Evolutionary conservation across 2,888 invertebrate species (phyloP), one percentile per base, ranked within the genome.

Genomic region (Lymantria monacha): DNA sequence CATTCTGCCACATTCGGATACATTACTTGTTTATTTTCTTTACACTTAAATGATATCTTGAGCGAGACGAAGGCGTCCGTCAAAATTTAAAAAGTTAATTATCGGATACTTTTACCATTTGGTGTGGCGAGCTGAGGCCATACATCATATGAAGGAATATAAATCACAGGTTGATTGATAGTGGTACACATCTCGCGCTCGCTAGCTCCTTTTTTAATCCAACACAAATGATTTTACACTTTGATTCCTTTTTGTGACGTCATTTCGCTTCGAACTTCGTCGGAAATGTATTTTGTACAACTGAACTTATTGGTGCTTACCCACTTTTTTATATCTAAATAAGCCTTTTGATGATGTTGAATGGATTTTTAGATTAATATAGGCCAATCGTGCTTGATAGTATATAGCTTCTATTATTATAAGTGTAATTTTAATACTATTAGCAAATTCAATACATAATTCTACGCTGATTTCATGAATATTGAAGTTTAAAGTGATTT

Each of bases 31-130:
- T 48, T 48, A 33, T 42, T 49, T 54, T 55, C 67, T 67, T 70
- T 55, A 61, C 55, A 53, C 41, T 43, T 56, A 57, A 59, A 22
- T 22, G 9, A 30, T 42, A 11, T 30, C 58, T n/a, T 59, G 65
- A 56, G 60, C 59, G 69, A 81, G 74, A 84, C 86, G 81, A 83
- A 85, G 85, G 87, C 77, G 86, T 87, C 83, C 81, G 79, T 90
- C 88, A 87, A 86, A 42, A 85, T 79, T 83, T 83, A 81, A 90
- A 90, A 89, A 89, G 89, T 91, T 91, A 91, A 91, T 91, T 91
- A 91, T 86, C 83, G 79, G 81, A 86, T 83, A 83, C 85, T 86
- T 81, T 83, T 80, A 79, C 82, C 79, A 76, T 69, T 74, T 74
- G 73, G 74, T 70, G 73, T 70, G 77, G 75, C 74, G 67, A 69